Base-by-base conservation (phyloP, 2,888 invertebrate species). In the Endotricha flammealis region DNA sequence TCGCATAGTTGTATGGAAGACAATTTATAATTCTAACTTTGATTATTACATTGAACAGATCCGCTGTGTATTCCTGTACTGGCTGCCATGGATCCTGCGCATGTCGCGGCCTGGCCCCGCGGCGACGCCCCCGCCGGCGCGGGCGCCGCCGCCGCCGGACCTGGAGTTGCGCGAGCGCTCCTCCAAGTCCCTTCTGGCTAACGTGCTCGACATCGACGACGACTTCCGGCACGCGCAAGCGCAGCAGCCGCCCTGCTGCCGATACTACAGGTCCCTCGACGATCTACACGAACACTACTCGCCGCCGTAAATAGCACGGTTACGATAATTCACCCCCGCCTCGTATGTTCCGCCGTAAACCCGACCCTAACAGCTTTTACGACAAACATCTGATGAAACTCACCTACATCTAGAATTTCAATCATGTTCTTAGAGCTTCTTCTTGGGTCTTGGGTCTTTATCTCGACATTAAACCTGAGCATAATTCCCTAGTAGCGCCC, bases 201-300 rank as follows among this genome's bases (percentile, higher is more conserved):
- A 98, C 87, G 97, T 98, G 67, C 91, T 98, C 68, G 98, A 98
- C 88, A 95, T 98, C 85, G 98, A 98, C 81, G 98, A 98, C 85
- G 98, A 98, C 89, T 95, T 96, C 87, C 90, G 94, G 63, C 93
- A 93, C 82, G 90, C 91, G 73, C 92, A 92, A 68, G 88, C 92
- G 77, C 91, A 91, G 79, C 90, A 91, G 81, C 90, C 90, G 55
- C 87, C 90, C 57, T 92, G 92, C 88, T 92, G 92, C 88, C 90
- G 92, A 78, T 92, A 92, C 85, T 92, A 92, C 88, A 92, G 92
- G 92, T 92, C 86, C 85, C 86, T 86, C 85, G 86, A 86, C 83
- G 86, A 86, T 86, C 85, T 86, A 79, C 86, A 86, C 81, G 86
- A 86, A 85, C 83, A 85, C 85, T 86, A 85, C 85, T 86, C 86